These are phyloP conservation scores for Ranitomeya imitator DNA, from an alignment of 2,113 vertebrate genomes.

Conservation along the genomic window DNA sequence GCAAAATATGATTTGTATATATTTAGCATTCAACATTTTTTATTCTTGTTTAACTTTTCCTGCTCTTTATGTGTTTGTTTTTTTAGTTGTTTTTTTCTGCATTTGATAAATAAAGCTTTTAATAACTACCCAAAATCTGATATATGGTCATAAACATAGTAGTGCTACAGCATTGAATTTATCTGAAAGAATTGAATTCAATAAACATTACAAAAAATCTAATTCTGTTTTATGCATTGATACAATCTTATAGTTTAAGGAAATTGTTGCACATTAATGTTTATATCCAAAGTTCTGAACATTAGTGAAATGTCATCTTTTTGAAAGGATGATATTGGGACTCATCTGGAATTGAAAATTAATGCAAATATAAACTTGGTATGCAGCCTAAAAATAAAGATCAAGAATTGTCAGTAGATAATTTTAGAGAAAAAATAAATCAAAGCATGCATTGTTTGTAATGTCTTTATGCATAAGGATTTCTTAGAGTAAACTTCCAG, in stretches of 20 bases:
- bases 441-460: not conserved
- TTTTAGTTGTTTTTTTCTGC: too few relatives aligned
- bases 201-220: not conserved
- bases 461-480: not conserved
- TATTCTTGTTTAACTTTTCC: too few relatives aligned
- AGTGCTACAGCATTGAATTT: not conserved
- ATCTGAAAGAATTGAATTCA: not conserved
- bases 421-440: not conserved
- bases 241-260: not conserved
- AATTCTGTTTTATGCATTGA: conserved; percentile 8
- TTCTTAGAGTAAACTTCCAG: not conserved
- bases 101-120: too few relatives aligned
- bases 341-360: not conserved
- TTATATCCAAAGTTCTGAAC: not conserved
- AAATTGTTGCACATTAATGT: not conserved
- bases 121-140: not conserved
- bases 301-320: conserved; percentile 14
- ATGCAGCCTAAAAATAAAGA: not conserved
- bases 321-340: not conserved
- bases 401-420: not conserved
- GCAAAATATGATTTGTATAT: too few relatives aligned
- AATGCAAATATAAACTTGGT: not conserved
- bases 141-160: not conserved
- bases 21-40: too few relatives aligned
- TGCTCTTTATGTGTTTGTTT: too few relatives aligned